Percentiles rank a stretch among this genome's conserved stretches.
Conservation (phyloP, 2,113 vertebrate species). For the Pelecanoides urinatrix region DNA sequence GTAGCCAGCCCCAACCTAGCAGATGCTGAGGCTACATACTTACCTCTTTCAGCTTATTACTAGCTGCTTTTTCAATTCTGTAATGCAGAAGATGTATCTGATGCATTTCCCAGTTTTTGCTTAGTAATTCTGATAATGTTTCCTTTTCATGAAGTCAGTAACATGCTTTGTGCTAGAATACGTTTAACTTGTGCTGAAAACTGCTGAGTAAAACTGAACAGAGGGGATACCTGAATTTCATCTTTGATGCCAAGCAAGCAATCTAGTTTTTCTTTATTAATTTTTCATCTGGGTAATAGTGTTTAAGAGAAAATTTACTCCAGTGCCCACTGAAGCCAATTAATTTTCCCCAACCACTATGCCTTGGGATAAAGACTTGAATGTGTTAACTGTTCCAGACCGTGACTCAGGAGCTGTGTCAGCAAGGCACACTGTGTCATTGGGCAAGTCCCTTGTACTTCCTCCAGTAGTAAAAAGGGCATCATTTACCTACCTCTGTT, state of each 20-base stretch:
- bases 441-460: background rate
- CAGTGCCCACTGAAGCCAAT: background rate
- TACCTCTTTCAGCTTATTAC: background rate
- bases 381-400: background rate
- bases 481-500: slow-evolving; percentile 25
- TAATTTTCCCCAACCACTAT: background rate
- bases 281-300: background rate
- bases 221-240: background rate
- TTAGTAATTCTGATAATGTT: background rate
- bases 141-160: background rate
- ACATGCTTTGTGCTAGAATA: background rate
- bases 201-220: background rate
- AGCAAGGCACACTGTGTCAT: background rate
- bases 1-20: background rate
- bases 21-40: background rate
- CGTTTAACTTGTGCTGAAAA: background rate
- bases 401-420: background rate
- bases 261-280: background rate
- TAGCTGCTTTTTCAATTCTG: background rate
- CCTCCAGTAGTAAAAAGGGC: background rate
- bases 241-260: background rate
- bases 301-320: background rate
- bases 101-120: background rate
- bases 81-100: background rate
- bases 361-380: background rate